Evolutionary conservation across 2,113 vertebrate genomes (phyloP).

Genomic region (Meles meles): DNA sequence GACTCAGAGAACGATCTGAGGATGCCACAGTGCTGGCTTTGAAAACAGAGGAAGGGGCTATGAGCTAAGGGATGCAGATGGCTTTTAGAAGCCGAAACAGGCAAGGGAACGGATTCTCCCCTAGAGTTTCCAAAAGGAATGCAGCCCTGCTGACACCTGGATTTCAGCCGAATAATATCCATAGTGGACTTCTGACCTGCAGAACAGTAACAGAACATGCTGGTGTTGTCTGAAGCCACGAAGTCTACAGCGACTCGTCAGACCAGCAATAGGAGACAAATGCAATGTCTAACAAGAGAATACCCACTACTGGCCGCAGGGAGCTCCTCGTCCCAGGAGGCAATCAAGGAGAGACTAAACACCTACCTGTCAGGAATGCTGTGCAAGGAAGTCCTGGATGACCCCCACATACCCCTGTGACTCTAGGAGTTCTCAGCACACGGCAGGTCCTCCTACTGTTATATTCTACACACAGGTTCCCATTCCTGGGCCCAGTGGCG

Average conservation of each 20-base stretch:
- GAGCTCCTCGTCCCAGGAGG: background rate
- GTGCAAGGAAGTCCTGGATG: background rate
- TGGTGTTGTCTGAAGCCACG: background rate
- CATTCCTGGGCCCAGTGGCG: background rate
- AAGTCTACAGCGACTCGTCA: background rate
- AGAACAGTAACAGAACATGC: background rate
- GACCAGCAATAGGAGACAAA: background rate
- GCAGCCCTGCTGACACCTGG: background rate
- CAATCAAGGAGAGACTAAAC: background rate
- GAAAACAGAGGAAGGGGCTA: background rate
- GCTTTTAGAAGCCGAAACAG: background rate
- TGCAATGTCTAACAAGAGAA: background rate
- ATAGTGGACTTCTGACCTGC: background rate
- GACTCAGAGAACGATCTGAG: background rate
- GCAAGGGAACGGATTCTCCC: background rate
- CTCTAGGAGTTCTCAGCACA: background rate
- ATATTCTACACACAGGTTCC: background rate
- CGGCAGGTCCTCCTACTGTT: background rate
- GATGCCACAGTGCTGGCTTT: rapidly evolving
- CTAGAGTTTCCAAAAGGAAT: background rate
- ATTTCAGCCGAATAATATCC: background rate
- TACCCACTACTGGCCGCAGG: no score
- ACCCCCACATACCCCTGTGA: background rate
- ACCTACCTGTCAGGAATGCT: background rate
- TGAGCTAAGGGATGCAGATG: background rate